phyloP scores from a whole-genome alignment of 2,888 invertebrate genomes.

The Acanthosepion esculentum region DNA sequence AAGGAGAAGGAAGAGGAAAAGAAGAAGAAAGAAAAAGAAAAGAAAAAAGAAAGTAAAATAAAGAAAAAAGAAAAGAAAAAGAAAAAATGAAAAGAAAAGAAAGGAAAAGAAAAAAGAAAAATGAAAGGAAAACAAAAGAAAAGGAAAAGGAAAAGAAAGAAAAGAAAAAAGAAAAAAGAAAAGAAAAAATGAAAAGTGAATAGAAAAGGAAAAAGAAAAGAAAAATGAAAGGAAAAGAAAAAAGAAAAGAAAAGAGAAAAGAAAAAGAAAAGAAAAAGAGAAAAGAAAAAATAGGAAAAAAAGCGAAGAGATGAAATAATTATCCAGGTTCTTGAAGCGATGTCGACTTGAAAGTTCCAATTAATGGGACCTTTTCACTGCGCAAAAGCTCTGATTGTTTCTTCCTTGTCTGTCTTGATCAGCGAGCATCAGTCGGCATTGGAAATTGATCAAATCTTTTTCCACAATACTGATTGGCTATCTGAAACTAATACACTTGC shows the following conservation, averaged over 20 bases:
- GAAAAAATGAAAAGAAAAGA: neutral
- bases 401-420: neutral
- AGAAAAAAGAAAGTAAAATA: neutral
- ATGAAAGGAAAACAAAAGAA: too few species aligned
- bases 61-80: neutral
- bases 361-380: neutral
- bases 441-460: neutral
- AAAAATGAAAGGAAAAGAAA: too few species aligned
- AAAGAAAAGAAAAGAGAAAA: too few species aligned
- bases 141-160: too few species aligned
- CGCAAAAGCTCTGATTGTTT: neutral
- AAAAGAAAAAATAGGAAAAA: too few species aligned
- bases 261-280: too few species aligned
- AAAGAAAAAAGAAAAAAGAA: too few species aligned
- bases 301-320: neutral
- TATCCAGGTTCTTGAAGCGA: neutral
- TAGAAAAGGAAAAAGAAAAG: too few species aligned
- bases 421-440: neutral
- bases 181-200: too few species aligned
- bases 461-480: neutral
- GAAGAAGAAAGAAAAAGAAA: too few species aligned
- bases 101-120: neutral
- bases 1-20: too few species aligned
- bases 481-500: neutral
- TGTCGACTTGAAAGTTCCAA: neutral